Base-by-base conservation (phyloP, 1,140 invertebrate genomes). In the Drosophila truncata region DNA sequence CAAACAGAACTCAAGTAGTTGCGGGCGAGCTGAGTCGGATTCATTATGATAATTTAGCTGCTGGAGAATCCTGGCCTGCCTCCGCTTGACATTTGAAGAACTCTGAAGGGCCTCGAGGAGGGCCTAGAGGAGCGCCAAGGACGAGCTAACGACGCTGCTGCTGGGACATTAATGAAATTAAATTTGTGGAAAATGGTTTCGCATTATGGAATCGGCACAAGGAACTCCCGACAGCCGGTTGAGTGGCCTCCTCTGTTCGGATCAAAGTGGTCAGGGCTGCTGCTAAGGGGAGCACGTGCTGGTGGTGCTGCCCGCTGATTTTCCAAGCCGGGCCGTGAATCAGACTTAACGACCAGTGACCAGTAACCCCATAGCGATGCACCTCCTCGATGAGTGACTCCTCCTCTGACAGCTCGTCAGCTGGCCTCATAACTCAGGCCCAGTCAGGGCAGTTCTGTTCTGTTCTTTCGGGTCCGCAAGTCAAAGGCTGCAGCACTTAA, bases 11-110 rank as follows among this genome's bases (percentile, higher is more conserved):
- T 88, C 84, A 88, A 88, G 84, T 88, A 88, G 85, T 88, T 72
- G 78, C 54, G 67, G 82, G 52, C 52, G 9, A 55, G 76, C 80
- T 84, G 82, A 85, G 63, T 57, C 49, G 77, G 84, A 84, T 88
- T 88, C 84, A 88, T 88, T 88, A 88, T 88, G 85, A 88, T 88
- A 88, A 88, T 88, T 88, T 90, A 88, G 84, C 83, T 86, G 79
- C 62, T 44, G 44, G 71, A 57, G 75, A 82, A 63, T 74, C 47
- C 62, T 65, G 80, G 37, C 59, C 52, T 58, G 76, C 46, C 54
- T 71, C 58, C 69, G 79, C 82, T 71, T 87, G 84, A 87, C 84
- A 88, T 90, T 90, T 88, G 44, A 90, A 88, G 85, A 90, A 88
- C 85, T 73, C 46, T 87, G 49, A 78, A 87, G 78, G 44, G 77